Evolutionary conservation across 2,888 invertebrate species (phyloP).

Genomic region (Brenthis ino): DNA sequence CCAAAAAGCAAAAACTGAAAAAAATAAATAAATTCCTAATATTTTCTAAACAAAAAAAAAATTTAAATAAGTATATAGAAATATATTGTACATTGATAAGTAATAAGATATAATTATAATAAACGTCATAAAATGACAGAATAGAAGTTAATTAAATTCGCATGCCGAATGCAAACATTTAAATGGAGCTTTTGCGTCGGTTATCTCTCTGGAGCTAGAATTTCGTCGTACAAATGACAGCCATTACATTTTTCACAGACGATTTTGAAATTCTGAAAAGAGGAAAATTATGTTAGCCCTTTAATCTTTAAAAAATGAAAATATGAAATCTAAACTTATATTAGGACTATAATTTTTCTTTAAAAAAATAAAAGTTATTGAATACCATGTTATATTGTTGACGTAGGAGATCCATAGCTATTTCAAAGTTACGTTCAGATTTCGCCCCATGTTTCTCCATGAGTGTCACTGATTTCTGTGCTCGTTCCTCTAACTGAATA

Average conservation of each 20-base stretch:
- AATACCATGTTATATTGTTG: constrained; percentile 43
- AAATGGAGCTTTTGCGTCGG: not conserved
- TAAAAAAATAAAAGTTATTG: too few relatives aligned
- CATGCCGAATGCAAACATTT: too few relatives aligned
- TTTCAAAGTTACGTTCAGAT: constrained; percentile 24
- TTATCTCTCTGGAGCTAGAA: constrained; percentile 54
- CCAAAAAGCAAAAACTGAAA: too few relatives aligned
- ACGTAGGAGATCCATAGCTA: constrained; percentile 40
- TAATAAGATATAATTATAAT: not conserved
- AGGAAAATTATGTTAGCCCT: constrained; percentile 18
- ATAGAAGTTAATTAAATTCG: too few relatives aligned
- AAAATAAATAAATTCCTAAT: too few relatives aligned
- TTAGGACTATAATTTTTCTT: too few relatives aligned
- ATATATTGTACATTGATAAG: not conserved
- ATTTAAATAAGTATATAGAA: too few relatives aligned
- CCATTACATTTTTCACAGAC: constrained; percentile 48
- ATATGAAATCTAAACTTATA: not conserved
- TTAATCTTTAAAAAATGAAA: too few relatives aligned
- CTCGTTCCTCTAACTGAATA: constrained; percentile 37
- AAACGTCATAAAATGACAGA: not conserved
- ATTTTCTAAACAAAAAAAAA: too few relatives aligned
- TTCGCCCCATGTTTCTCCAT: constrained; percentile 36
- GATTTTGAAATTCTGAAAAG: constrained; percentile 53
- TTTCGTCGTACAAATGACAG: constrained; percentile 52
- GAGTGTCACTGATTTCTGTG: constrained; percentile 27